Conservation (phyloP, 2,797 vertebrate species). For the Benthosema pterotum region DNA sequence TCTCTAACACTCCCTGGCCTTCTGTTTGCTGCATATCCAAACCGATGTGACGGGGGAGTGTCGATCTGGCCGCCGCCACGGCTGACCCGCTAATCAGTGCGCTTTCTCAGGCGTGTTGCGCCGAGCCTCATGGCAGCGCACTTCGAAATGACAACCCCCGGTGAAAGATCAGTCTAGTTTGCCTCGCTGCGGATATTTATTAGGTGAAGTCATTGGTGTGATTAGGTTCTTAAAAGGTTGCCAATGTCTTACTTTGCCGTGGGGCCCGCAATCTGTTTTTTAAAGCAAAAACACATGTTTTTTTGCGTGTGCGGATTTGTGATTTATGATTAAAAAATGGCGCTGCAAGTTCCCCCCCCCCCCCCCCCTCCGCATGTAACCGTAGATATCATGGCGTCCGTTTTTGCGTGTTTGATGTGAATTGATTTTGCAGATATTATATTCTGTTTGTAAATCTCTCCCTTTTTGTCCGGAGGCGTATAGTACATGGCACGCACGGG, state of each 20-base stretch:
- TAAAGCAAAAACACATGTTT: slow-evolving; percentile 46
- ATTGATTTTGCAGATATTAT: slow-evolving; percentile 44
- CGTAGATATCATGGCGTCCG: slow-evolving; percentile 10
- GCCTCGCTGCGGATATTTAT: slow-evolving; percentile 33
- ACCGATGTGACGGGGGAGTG: background rate
- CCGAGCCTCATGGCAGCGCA: slow-evolving; percentile 25
- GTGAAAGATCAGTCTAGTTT: slow-evolving; percentile 35
- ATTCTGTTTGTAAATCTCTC: slow-evolving; percentile 29
- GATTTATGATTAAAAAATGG: slow-evolving; percentile 28
- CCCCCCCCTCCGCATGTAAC: slow-evolving; percentile 20
- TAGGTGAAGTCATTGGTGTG: slow-evolving; percentile 16
- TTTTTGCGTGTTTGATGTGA: slow-evolving; percentile 31
- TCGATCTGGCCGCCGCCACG: slow-evolving; percentile 4
- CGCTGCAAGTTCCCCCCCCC: slow-evolving; percentile 30
- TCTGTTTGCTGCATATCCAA: slow-evolving; percentile 28
- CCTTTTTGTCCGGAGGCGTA: background rate
- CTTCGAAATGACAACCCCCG: slow-evolving; percentile 26
- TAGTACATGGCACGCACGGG: no score
- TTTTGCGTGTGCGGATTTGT: background rate
- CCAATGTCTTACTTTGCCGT: slow-evolving; percentile 20
- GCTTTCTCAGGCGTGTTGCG: slow-evolving; percentile 12
- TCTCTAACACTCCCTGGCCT: no score
- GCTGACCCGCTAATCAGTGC: slow-evolving; percentile 38
- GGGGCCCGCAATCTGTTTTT: slow-evolving; percentile 32
- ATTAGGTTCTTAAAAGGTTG: slow-evolving; percentile 30